Conservation (phyloP, 2,888 invertebrate genomes). For the Horisme vitalbata region DNA sequence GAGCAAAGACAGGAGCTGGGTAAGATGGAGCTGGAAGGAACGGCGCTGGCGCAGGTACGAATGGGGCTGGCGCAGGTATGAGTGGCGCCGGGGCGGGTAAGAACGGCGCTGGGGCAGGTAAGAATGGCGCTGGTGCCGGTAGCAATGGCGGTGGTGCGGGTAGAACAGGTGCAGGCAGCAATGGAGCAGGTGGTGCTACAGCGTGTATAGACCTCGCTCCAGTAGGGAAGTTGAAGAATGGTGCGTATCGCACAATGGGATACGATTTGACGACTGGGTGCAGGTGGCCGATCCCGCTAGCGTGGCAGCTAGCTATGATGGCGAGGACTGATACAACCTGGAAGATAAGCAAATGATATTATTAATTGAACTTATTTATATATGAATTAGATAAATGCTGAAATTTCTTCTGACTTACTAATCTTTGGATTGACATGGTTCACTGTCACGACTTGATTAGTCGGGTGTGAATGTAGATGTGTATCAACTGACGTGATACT, state of each 20-base stretch:
- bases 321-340: slow-evolving; percentile 59
- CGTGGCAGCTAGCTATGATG: slow-evolving; percentile 68
- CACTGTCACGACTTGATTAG: slow-evolving; percentile 62
- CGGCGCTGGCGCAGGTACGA: slow-evolving; percentile 23
- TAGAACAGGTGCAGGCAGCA: slow-evolving; percentile 31
- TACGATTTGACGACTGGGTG: slow-evolving; percentile 60
- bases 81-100: slow-evolving; percentile 12
- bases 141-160: slow-evolving; percentile 39
- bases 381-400: not conserved
- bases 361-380: not conserved
- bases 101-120: slow-evolving; percentile 22
- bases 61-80: slow-evolving; percentile 18
- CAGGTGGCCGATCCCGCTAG: slow-evolving; percentile 70
- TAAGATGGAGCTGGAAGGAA: slow-evolving; percentile 27
- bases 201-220: slow-evolving; percentile 69
- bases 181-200: slow-evolving; percentile 52
- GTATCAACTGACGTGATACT: slow-evolving; percentile 65
- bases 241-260: slow-evolving; percentile 72
- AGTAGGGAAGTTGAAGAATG: slow-evolving; percentile 73
- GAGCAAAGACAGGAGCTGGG: slow-evolving; percentile 27
- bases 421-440: slow-evolving; percentile 63
- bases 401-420: slow-evolving; percentile 54
- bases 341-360: slow-evolving; percentile 9
- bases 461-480: slow-evolving; percentile 63
- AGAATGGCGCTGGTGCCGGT: slow-evolving; percentile 26